Base-by-base conservation (phyloP, 1,140 invertebrate genomes). In the Hyles vespertilio region DNA sequence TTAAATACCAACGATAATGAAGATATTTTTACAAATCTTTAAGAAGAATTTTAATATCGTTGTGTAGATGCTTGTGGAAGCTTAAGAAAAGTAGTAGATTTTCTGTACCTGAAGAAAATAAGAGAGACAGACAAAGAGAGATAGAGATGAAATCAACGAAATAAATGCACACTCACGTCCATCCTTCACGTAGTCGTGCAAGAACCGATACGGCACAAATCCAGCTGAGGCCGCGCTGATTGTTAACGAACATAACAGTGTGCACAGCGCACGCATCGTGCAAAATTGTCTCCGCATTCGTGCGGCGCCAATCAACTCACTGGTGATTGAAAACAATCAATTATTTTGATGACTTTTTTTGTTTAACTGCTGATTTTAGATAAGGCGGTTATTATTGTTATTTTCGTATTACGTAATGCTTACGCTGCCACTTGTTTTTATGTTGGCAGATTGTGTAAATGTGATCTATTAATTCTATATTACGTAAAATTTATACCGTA, bases 151-250 rank as follows among this genome's bases (percentile, higher is more conserved):
- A 22, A 22, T 22, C 22, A 22, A 22, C 22, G 22, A 22, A 22
- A 22, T 22, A 5, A 40, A 40, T 40, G 5, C 36, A 40, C 5
- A 86, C 84, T 84, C 59, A 87, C 84, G 82, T 53, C 84, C 84
- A 67, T 81, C 74, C 68, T 81, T 87, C 5, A 84, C 76, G 63
- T 87, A 84, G 60, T 87, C 77, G 55, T 84, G 72, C 32, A 63
- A 52, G 47, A 55, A 34, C 12, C 33, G 51, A 33, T 32, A 51
- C 3, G 51, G 47, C 8, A 58, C 33, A 55, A 36, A 56, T 0
- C 10, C 45, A 9, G 55, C 45, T 48, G 53, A 7, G 10, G 51
- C 43, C 32, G 51, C 10, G 22, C 8, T 51, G 32, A 49, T 49
- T 32, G 49, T 36, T 34, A 44, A 52, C 55, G 49, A 51, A 52